These are phyloP conservation scores for Redunca redunca DNA, from an alignment of 2,113 vertebrate species.

Conservation along the genomic window DNA sequence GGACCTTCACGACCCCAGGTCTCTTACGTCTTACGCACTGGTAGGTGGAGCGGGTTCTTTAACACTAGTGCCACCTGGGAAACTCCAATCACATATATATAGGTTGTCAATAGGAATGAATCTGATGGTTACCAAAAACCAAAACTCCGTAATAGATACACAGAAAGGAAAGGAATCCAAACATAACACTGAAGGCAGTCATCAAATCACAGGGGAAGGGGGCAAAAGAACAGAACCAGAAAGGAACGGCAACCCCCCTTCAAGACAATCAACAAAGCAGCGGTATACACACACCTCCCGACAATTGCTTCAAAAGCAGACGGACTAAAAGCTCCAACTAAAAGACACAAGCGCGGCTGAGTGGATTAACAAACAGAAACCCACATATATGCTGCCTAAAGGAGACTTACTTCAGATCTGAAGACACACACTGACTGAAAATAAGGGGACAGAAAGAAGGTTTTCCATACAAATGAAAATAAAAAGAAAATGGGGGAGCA, in stretches of 20 bases:
- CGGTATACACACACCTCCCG: neutral
- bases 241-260: too few relatives aligned
- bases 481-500: neutral
- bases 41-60: neutral
- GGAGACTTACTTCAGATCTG: neutral
- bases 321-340: neutral
- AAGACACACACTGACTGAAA: neutral
- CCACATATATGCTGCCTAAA: neutral
- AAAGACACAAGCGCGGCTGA: neutral
- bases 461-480: neutral
- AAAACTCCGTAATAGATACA: neutral
- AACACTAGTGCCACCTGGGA: neutral
- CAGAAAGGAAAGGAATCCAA: neutral
- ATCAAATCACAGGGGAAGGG: neutral
- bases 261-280: neutral
- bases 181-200: neutral
- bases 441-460: neutral
- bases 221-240: neutral
- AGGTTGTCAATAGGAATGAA: neutral
- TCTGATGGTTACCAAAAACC: neutral
- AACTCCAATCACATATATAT: neutral
- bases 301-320: neutral
- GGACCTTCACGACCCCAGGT: neutral
- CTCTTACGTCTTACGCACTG: neutral
- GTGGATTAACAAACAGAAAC: neutral